Evolutionary conservation across 2,888 invertebrate species (phyloP), one percentile per base, ranked within the genome.

Genomic region (Coremacera marginata): DNA sequence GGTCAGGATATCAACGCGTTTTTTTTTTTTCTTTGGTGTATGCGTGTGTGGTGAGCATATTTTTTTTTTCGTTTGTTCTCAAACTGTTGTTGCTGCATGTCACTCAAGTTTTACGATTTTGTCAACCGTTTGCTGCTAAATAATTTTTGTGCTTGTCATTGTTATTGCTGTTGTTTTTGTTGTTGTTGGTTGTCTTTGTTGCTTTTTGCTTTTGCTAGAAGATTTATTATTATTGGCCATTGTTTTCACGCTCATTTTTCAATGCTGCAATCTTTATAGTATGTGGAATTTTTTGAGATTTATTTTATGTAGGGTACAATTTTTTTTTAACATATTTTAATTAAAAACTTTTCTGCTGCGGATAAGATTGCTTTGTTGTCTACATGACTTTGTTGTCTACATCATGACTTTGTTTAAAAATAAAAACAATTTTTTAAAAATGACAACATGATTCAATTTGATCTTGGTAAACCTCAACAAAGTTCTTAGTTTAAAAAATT

Each of bases 81-180:
- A 16, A 31, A 37, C 22, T 67, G 67, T 19, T 37, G 22, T 37
- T 37, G 22, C 44, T 67, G 34, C 14, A 67, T 37, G 67, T 67
- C 67, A 34, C 44, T 67, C 67, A 67, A 67, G 37, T 67, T 67
- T 44, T 44, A 67, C 67, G 67, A 67, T 34, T 67, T 67, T 67
- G 67, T 67, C 44, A 67, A 67, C 22, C 44, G 44, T 67, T 67
- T 67, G 31, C n/a, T 37, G 37, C 37, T 67, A 34, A 67, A 44
- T 44, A 67, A 67, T 67, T 37, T 37, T 37, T 19, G 44, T 67
- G 37, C 67, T 9, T 19, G 67, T 67, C 22, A 67, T 11, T n/a
- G 37, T 65, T 34, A 1, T 1, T 44, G n/a, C n/a, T 65, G 65
- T 65, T 65, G 65, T 37, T 65, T 16, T 65, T 63, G 63, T 63